Percentiles rank a stretch among this genome's conserved stretches.
Evolutionary conservation across 2,113 vertebrate species (phyloP).

Genomic region (Ictalurus furcatus): DNA sequence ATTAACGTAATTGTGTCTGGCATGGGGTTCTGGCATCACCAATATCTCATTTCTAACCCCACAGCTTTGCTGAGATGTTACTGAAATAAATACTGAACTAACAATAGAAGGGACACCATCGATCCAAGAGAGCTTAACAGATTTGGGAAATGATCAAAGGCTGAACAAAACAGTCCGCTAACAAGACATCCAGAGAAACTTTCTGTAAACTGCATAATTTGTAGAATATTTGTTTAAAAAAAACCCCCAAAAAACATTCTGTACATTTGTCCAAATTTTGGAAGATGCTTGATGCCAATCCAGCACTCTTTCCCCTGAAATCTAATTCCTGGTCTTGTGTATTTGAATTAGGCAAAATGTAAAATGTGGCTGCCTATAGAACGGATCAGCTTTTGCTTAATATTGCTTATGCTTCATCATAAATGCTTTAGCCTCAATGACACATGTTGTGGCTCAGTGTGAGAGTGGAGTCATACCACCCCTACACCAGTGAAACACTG

Average conservation of each 20-base stretch:
- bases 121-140: constrained; percentile 23
- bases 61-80: background rate
- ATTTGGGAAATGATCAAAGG: constrained; percentile 49
- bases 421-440: constrained; percentile 16
- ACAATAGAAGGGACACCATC: constrained; percentile 19
- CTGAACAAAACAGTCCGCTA: constrained; percentile 58
- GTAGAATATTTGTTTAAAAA: constrained; percentile 46
- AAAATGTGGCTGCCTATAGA: background rate
- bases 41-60: constrained; percentile 10
- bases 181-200: constrained; percentile 63
- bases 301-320: background rate
- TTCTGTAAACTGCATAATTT: constrained; percentile 66
- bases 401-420: background rate
- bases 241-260: constrained; percentile 45
- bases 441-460: constrained; percentile 20
- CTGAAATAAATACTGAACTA: background rate
- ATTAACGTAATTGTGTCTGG: background rate
- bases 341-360: background rate
- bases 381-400: background rate
- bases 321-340: background rate
- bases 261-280: background rate
- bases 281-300: background rate
- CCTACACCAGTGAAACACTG: background rate
- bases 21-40: background rate
- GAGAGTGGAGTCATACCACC: constrained; percentile 6